Conservation (phyloP, 1,140 invertebrate genomes). For the Nixonia krombeini region DNA sequence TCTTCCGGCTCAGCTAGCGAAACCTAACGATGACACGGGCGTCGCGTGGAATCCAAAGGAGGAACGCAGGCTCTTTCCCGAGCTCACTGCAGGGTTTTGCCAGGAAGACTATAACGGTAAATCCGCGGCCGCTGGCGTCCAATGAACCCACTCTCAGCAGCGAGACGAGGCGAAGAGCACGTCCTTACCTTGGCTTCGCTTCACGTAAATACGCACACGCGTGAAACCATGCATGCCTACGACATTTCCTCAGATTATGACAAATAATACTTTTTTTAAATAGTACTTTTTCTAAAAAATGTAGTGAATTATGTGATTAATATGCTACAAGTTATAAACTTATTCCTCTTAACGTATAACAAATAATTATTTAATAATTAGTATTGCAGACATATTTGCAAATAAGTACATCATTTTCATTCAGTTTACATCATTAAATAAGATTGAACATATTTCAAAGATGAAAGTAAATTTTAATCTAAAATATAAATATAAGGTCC, state of each 20-base stretch:
- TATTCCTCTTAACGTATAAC: no score
- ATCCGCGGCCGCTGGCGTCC: slow-evolving; percentile 70
- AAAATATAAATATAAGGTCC: no score
- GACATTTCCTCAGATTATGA: slow-evolving; percentile 28
- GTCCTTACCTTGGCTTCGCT: slow-evolving; percentile 48
- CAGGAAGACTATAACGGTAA: slow-evolving; percentile 70
- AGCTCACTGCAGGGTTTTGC: slow-evolving; percentile 62
- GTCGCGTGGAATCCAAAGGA: slow-evolving; percentile 53
- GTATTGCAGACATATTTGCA: no score
- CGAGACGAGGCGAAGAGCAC: slow-evolving; percentile 51
- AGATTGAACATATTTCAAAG: no score
- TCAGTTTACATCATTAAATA: no score
- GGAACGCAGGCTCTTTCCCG: slow-evolving; percentile 48
- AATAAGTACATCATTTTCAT: no score
- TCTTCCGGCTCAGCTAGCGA: slow-evolving; percentile 51
- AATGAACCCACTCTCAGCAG: slow-evolving; percentile 68
- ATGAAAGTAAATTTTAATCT: no score
- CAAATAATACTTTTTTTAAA: no score
- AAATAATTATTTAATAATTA: no score
- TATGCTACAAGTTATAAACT: no score
- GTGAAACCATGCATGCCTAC: slow-evolving; percentile 41
- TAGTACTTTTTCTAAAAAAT: no score
- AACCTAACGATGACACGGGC: slow-evolving; percentile 51
- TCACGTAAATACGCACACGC: slow-evolving; percentile 44
- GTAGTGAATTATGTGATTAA: no score